Evolutionary conservation across 2,888 invertebrate species (phyloP).

Genomic region (Heliconius ethilla): DNA sequence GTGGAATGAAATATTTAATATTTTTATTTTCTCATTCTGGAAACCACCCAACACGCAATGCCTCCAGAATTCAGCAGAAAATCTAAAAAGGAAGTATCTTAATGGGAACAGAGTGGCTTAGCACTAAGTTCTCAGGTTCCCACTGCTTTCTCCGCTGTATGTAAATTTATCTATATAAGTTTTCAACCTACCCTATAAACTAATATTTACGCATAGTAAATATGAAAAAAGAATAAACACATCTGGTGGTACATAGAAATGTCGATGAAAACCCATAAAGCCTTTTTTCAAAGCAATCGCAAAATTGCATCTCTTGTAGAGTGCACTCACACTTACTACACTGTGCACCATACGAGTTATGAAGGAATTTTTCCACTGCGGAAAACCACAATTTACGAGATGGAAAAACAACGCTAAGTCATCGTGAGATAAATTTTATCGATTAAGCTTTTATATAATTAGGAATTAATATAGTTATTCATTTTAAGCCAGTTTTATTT

Average conservation of each 20-base stretch:
- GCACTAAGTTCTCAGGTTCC: too few relatives aligned
- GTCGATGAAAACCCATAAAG: conserved; percentile 16
- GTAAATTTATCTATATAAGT: too few relatives aligned
- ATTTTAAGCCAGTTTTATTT: too few relatives aligned
- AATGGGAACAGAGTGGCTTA: too few relatives aligned
- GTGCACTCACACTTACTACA: conserved; percentile 25
- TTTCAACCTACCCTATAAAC: too few relatives aligned
- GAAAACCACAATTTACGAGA: conserved; percentile 26
- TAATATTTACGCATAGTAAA: neutral
- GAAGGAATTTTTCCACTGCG: conserved; percentile 31
- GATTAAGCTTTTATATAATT: neutral
- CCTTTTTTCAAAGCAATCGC: conserved; percentile 36
- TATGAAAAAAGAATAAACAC: neutral
- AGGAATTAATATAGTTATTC: neutral
- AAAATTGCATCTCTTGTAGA: conserved; percentile 37
- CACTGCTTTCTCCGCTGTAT: too few relatives aligned
- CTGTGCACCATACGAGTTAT: conserved; percentile 29
- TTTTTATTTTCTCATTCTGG: too few relatives aligned
- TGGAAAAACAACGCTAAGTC: conserved; percentile 22
- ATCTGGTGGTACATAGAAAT: conserved; percentile 12
- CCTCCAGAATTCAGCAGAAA: too few relatives aligned
- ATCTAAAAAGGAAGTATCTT: too few relatives aligned
- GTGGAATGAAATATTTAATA: too few relatives aligned
- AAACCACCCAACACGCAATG: too few relatives aligned
- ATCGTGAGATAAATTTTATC: neutral